Conservation (phyloP, 1,140 invertebrate genomes). For the Camponotus pennsylvanicus region DNA sequence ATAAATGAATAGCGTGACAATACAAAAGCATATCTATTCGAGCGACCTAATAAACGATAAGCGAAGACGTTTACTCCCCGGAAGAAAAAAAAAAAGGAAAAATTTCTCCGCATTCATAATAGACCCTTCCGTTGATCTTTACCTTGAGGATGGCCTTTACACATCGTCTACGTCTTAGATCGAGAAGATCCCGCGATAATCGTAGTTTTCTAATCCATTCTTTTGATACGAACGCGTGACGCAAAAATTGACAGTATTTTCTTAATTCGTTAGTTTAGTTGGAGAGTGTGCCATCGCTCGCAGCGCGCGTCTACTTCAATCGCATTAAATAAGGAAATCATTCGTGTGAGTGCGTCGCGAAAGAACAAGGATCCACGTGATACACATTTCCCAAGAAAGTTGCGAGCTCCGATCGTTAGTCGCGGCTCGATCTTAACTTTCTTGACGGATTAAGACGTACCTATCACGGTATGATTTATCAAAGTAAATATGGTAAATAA, state of each 20-base stretch:
- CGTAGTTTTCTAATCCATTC: constrained; percentile 74
- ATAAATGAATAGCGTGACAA: constrained; percentile 63
- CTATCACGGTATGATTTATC: constrained; percentile 70
- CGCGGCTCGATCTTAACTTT: constrained; percentile 40
- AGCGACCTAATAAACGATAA: constrained; percentile 71
- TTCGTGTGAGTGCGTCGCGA: constrained; percentile 2
- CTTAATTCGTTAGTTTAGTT: constrained; percentile 76
- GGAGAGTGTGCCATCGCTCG: constrained; percentile 79
- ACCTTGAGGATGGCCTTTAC: constrained; percentile 65
- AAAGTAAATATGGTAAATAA: constrained; percentile 76
- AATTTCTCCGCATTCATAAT: constrained; percentile 45
- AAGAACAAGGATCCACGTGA: constrained; percentile 34
- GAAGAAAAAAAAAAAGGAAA: neutral
- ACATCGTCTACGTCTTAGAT: constrained; percentile 47
- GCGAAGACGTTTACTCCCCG: constrained; percentile 28
- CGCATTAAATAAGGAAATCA: constrained; percentile 50
- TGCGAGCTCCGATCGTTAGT: neutral
- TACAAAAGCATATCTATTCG: constrained; percentile 68
- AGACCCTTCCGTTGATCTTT: constrained; percentile 10
- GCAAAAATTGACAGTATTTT: constrained; percentile 76
- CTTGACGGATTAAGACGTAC: constrained; percentile 59
- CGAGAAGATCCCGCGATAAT: constrained; percentile 59
- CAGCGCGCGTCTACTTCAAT: constrained; percentile 51
- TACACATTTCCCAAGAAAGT: constrained; percentile 62
- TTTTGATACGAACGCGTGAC: constrained; percentile 75